Evolutionary conservation across 2,113 vertebrate species (phyloP).

Genomic region (Oryzias melastigma): DNA sequence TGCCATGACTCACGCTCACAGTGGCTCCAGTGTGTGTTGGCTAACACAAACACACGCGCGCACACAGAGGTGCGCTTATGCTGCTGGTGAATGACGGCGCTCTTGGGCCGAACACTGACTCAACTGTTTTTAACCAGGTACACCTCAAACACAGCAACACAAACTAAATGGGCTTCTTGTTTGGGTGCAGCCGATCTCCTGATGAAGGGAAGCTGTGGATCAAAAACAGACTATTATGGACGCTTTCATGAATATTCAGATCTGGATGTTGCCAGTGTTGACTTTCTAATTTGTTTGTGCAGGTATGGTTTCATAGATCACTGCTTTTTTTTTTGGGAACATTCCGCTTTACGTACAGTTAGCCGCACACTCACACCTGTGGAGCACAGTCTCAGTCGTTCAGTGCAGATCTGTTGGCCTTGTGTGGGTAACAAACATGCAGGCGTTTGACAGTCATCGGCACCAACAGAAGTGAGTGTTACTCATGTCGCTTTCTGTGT

Average conservation of each 20-base stretch:
- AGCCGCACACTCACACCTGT: conserved; percentile 17
- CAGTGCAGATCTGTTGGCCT: conserved; percentile 8
- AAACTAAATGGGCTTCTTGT: conserved; percentile 59
- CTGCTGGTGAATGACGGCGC: conserved; percentile 34
- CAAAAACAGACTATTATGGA: conserved; percentile 26
- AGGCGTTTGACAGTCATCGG: conserved; percentile 27
- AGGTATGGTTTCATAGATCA: conserved; percentile 1
- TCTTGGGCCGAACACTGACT: conserved; percentile 56
- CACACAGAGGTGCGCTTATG: conserved; percentile 58
- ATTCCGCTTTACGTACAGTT: conserved; percentile 14
- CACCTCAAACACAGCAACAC: conserved; percentile 47
- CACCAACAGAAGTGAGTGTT: conserved; percentile 29
- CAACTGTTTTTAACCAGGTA: conserved; percentile 68
- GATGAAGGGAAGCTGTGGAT: conserved; percentile 45
- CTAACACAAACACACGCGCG: conserved; percentile 31
- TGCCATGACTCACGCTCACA: conserved; percentile 32
- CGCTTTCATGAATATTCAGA: conserved; percentile 51
- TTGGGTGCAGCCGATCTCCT: conserved; percentile 18
- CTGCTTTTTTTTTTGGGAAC: conserved; percentile 17
- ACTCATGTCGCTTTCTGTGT: conserved; percentile 25
- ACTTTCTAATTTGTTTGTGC: conserved; percentile 20
- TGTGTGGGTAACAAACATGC: conserved; percentile 21
- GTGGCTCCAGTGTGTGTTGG: conserved; percentile 52
- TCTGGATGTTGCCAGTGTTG: conserved; percentile 7
- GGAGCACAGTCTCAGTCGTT: conserved; percentile 26